Base-by-base conservation (phyloP, 2,888 invertebrate species). In the Phragmatobia fuliginosa region DNA sequence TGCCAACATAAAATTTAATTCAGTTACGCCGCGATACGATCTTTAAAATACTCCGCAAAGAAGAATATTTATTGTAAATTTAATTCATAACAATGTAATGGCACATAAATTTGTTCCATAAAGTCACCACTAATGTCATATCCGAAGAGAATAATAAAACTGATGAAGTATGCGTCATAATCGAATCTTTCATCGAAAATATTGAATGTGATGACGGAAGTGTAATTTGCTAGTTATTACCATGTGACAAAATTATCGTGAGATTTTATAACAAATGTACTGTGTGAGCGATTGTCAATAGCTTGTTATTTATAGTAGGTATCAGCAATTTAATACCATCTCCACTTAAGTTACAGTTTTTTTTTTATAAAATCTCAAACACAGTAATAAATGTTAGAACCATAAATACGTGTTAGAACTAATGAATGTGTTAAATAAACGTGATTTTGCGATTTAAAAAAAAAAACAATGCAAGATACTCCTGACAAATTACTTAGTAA, bases 181-280 rank as follows among this genome's bases (percentile, higher is more conserved):
- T 86, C 82, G 80, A 83, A 83, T 81, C 77, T 80, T 74, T 79
- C 83, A 81, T 79, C 81, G 83, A 78, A 85, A 83, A 84, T 83
- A 86, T 87, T 85, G 79, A 84, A 87, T 82, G 72, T 77, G 72
- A 72, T 76, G 74, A 76, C 73, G 71, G 41, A 70, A 72, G 74
- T 67, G 66, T 73, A 74, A 78, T 58, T 65, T 70, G 11, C 38
- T 33, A 16, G 60, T 66, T 68, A 66, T 66, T 66, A 62, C 73
- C 79, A 75, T 66, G 62, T 67, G 74, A 60, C 65, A 36, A 28
- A 61, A 14, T 65, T 56, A 68, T 71, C 63, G 66, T 52, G 56
- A 18, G 49, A 71, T 69, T 64, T 70, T 65, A 41, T 67, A 52
- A 21, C 16, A n/a, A 21, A 11, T 11, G 45, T 18, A 16, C 31